Conservation (phyloP, 2,113 vertebrate species). For the Seriola rivoliana region DNA sequence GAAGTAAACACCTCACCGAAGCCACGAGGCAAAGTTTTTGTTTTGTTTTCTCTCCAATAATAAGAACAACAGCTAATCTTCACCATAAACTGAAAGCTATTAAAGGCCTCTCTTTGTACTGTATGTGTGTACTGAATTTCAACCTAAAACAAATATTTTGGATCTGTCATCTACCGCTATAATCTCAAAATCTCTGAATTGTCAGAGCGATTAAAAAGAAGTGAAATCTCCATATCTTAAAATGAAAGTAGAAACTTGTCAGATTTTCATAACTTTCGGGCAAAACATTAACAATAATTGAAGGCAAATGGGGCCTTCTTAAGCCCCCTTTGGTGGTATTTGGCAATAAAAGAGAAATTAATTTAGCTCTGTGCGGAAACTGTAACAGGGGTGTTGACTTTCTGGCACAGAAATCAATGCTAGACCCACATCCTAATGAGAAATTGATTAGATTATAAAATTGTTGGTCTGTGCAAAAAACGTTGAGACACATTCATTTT, state of each 20-base stretch:
- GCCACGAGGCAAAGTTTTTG: neutral
- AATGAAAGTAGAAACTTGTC: slow-evolving; percentile 38
- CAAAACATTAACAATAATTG: slow-evolving; percentile 48
- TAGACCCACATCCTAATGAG: slow-evolving; percentile 51
- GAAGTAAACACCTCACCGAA: neutral
- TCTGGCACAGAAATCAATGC: slow-evolving; percentile 53
- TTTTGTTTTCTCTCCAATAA: neutral
- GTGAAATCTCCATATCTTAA: slow-evolving; percentile 1
- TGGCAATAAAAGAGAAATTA: slow-evolving; percentile 52
- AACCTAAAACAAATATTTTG: neutral
- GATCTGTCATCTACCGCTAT: neutral
- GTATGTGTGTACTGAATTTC: neutral
- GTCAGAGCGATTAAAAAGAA: neutral
- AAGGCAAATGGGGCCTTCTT: slow-evolving; percentile 45
- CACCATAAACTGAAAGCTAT: neutral
- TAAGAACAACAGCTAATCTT: neutral
- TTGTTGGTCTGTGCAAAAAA: slow-evolving; percentile 31
- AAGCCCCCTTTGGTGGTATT: slow-evolving; percentile 32
- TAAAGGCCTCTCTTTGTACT: neutral
- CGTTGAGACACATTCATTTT: slow-evolving; percentile 5
- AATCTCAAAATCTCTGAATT: slow-evolving; percentile 1
- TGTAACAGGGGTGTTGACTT: slow-evolving; percentile 33
- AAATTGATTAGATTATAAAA: slow-evolving; percentile 68
- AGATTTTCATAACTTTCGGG: slow-evolving; percentile 38
- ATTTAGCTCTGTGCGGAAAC: slow-evolving; percentile 51